phyloP scores from a whole-genome alignment of 2,797 vertebrate species.

The Poecile montanus region DNA sequence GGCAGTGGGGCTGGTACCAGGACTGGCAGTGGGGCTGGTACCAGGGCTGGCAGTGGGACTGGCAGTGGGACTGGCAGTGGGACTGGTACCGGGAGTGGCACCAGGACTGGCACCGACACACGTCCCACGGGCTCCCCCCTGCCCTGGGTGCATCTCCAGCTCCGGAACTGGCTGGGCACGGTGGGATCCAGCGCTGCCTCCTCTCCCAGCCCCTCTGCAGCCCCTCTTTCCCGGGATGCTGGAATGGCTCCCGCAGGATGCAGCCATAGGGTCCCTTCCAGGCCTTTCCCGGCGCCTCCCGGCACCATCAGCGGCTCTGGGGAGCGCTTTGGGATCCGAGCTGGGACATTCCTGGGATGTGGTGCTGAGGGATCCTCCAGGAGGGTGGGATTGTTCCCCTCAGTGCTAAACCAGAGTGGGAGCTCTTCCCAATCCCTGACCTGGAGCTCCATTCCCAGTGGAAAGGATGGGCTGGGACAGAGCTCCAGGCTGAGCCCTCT shows the following conservation, averaged over 20 bases:
- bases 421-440: not conserved
- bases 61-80: no score
- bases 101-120: not conserved
- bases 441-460: not conserved
- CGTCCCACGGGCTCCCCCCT: not conserved
- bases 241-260: not conserved
- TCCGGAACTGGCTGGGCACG: fast-evolving
- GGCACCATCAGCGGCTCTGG: fast-evolving
- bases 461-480: no score
- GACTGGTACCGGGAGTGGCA: no score
- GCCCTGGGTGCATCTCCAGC: not conserved
- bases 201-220: fast-evolving
- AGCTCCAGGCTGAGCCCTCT: not conserved
- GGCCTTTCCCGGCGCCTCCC: fast-evolving
- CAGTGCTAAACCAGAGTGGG: fast-evolving
- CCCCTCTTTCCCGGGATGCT: not conserved
- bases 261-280: not conserved
- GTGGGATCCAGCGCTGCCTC: not conserved
- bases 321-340: not conserved
- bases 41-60: no score
- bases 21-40: no score
- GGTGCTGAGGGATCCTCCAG: not conserved
- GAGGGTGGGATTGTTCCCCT: not conserved
- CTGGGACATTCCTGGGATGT: not conserved
- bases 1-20: no score